Conservation (phyloP, 37 sponge, comb jelly and placozoan species). For the Agelas oroides region DNA sequence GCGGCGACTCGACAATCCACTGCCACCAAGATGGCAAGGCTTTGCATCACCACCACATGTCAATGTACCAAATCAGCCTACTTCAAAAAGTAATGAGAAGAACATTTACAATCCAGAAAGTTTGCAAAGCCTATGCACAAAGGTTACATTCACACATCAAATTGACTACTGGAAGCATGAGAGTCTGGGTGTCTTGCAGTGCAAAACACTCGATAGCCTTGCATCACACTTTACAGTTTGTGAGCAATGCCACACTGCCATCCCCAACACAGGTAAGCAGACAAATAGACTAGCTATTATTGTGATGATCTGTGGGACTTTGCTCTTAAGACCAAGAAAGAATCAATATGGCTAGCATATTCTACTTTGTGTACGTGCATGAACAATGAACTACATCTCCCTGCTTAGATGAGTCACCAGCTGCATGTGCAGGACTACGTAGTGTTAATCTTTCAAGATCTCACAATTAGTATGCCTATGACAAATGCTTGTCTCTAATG, state of each 20-base stretch:
- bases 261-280: neutral
- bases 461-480: too few species aligned
- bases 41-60: neutral
- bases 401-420: neutral
- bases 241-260: slow-evolving; percentile 45
- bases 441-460: too few species aligned
- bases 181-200: slow-evolving; percentile 50
- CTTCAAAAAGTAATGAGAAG: neutral
- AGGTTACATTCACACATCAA: slow-evolving; percentile 24
- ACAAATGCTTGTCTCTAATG: neutral
- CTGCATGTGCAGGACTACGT: too few species aligned
- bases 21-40: neutral
- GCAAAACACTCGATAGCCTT: slow-evolving; percentile 62
- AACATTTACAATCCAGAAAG: slow-evolving; percentile 11
- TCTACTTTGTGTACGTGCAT: too few species aligned
- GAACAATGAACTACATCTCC: too few species aligned
- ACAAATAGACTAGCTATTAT: too few species aligned
- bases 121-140: slow-evolving; percentile 49
- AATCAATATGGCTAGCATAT: too few species aligned
- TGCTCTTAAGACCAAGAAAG: too few species aligned
- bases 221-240: slow-evolving; percentile 33
- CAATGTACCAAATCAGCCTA: neutral
- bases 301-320: neutral
- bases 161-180: slow-evolving; percentile 60
- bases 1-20: slow-evolving; percentile 46